Evolutionary conservation across 2,113 vertebrate genomes (phyloP), one percentile per base, ranked within the genome.

Genomic region (Sinocyclocheilus maitianheensis): DNA sequence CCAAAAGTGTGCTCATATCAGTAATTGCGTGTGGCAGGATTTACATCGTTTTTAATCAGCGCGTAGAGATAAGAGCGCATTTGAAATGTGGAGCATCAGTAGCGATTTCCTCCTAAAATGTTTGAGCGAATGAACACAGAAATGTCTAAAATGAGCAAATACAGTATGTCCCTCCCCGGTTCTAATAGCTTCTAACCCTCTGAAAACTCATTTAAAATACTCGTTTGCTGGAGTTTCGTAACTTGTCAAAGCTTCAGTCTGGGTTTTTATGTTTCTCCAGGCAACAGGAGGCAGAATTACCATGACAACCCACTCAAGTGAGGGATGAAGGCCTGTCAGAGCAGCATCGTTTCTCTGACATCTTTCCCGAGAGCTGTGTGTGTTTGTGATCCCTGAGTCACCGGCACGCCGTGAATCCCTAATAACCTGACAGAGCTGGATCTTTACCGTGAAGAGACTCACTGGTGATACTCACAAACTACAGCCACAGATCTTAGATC

Each of bases 231-330:
- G 63, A 80, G 53, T 79, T 80, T 69, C 24, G 10, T 86, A 20
- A 46, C 46, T 60, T 55, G 46, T 75, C n/a, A 72, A 16, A 86
- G 30, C 26, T 20, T 72, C 60, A 14, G 11, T 77, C 55, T 55
- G 30, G 24, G 63, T 71, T 74, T 84, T 85, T 75, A 58, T 85
- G 81, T 84, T 86, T 88, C 84, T 88, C 85, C 81, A 86, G 87
- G 87, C 43, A 69, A 88, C 81, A 81, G 87, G 84, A 88, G 40
- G 51, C 37, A 78, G 81, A 67, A 88, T 88, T 53, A 37, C 87
- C 84, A 88, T 88, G 87, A 85, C 87, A 86, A 88, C 87, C 16
- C 69, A 65, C 69, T 75, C 81, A 8, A 74, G 84, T 3, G 71
- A 82, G 71, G 16, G 83, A 77, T 79, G 67, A n/a, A 63, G 78